phyloP scores from a whole-genome alignment of 2,113 vertebrate genomes.

The Oryzias melastigma region DNA sequence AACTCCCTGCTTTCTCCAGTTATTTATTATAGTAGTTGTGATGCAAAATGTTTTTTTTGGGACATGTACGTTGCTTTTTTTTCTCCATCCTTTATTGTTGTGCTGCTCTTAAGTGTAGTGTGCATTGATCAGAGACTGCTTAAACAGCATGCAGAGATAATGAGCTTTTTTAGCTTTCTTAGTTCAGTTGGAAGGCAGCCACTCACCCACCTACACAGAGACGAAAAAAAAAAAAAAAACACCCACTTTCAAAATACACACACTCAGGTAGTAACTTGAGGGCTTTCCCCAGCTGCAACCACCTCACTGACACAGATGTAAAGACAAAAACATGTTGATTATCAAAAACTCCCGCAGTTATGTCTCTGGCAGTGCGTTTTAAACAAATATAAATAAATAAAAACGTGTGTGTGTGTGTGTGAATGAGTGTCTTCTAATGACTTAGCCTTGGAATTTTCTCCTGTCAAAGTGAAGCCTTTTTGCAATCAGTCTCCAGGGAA shows the following conservation, averaged over 20 bases:
- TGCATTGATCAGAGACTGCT: slow-evolving; percentile 51
- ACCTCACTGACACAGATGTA: slow-evolving; percentile 39
- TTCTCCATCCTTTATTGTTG: background rate
- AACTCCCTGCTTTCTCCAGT: too few relatives aligned
- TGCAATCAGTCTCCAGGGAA: slow-evolving; percentile 76
- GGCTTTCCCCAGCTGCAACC: slow-evolving; percentile 26
- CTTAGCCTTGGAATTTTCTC: slow-evolving; percentile 61
- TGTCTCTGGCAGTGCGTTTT: slow-evolving; percentile 12
- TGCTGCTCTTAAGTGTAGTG: slow-evolving; percentile 39
- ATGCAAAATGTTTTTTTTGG: slow-evolving; percentile 2
- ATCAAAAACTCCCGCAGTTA: slow-evolving; percentile 12
- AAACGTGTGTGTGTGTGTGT: slow-evolving; percentile 5
- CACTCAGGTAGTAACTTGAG: slow-evolving; percentile 12
- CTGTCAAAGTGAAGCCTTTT: slow-evolving; percentile 49
- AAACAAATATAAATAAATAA: slow-evolving; percentile 32
- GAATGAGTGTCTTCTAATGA: slow-evolving; percentile 32
- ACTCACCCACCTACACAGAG: slow-evolving; percentile 3
- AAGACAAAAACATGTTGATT: slow-evolving; percentile 32
- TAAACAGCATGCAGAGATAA: slow-evolving; percentile 62
- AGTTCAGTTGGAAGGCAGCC: slow-evolving; percentile 39
- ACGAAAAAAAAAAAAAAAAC: background rate
- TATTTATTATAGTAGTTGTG: too few relatives aligned
- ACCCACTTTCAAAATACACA: background rate
- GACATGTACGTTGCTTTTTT: background rate
- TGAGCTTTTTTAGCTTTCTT: slow-evolving; percentile 54